Evolutionary conservation across 2,888 invertebrate species (phyloP), one percentile per base, ranked within the genome.

Genomic region (Chelonus formosanus): DNA sequence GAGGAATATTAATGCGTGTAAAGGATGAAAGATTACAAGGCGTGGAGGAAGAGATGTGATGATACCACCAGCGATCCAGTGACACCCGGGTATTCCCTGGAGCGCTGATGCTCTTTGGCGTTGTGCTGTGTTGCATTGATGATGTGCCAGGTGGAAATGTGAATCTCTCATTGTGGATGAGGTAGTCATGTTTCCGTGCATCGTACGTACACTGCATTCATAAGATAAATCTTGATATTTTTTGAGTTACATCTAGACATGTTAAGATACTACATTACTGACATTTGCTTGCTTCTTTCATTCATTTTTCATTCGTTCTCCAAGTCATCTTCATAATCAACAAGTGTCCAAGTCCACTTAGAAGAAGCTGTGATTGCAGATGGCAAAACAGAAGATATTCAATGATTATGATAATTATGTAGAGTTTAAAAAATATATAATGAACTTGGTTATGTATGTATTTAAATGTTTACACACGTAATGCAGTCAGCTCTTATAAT

Each of bases 151-250:
- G 61, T 53, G 53, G 52, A 34, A 61, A 43, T 31, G 52, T 61
- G 35, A 52, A 53, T 54, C 20, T 53, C 6, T 34, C 34, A 34
- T 53, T 44, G 32, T 20, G 6, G 44, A 53, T 61, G 34, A 53
- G 35, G 43, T 32, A 5, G 52, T 61, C 60, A 61, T 61, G 61
- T 61, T 61, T 44, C 45, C 44, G 53, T 61, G 61, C 31, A 53
- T 61, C 31, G 61, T 61, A 61, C 53, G 61, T 61, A 53, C 7
- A 35, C 3, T 35, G n/a, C 32, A 32, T 53, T 35, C 7, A 43
- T 52, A 50, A 40, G 34, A 10, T 6, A 48, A 48, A 48, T 20
- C 48, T 20, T n/a, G 20, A 48, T 20, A 10, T 5, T 20, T 20
- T 20, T 20, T 20, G 2, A 1, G 20, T 20, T 20, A 20, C 20